phyloP scores from a whole-genome alignment of 2,113 vertebrate species.

The Sorex araneus region DNA sequence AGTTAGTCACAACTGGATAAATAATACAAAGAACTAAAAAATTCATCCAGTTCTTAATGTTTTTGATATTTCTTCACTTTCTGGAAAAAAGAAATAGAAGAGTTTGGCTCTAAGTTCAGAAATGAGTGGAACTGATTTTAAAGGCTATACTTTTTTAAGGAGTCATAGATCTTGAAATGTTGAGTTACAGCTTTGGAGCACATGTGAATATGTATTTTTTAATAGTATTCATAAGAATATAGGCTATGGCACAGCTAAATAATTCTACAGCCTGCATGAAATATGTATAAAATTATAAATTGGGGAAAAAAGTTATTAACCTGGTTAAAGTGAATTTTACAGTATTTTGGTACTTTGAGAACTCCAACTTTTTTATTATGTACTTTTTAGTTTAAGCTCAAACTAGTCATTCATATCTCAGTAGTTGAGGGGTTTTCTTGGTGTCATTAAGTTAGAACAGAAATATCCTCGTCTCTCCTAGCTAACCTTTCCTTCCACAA shows the following conservation, averaged over 20 bases:
- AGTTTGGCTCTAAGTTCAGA: slow-evolving; percentile 37
- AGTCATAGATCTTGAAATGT: slow-evolving; percentile 52
- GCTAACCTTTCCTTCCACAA: background rate
- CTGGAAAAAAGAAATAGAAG: slow-evolving; percentile 31
- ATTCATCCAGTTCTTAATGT: background rate
- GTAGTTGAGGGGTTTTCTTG: slow-evolving; percentile 39
- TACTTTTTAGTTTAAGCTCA: slow-evolving; percentile 22
- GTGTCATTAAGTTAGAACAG: background rate
- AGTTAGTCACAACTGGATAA: background rate
- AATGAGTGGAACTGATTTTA: slow-evolving; percentile 38
- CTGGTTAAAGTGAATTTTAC: slow-evolving; percentile 75
- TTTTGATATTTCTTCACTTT: slow-evolving; percentile 18
- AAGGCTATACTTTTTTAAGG: slow-evolving; percentile 58
- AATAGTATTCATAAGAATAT: slow-evolving; percentile 75
- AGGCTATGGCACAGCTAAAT: slow-evolving; percentile 31
- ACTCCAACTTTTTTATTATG: slow-evolving; percentile 68
- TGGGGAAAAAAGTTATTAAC: slow-evolving; percentile 67
- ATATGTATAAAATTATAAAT: slow-evolving; percentile 79
- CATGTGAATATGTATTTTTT: slow-evolving; percentile 72
- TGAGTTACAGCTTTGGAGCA: slow-evolving; percentile 61
- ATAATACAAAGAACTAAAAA: slow-evolving; percentile 31
- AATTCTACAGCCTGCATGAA: slow-evolving; percentile 60
- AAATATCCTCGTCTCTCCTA: background rate
- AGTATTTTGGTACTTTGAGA: slow-evolving; percentile 75
- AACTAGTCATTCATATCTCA: slow-evolving; percentile 60